Evolutionary conservation across 2,797 vertebrate species (phyloP).

Genomic region (Propithecus deckenii): DNA sequence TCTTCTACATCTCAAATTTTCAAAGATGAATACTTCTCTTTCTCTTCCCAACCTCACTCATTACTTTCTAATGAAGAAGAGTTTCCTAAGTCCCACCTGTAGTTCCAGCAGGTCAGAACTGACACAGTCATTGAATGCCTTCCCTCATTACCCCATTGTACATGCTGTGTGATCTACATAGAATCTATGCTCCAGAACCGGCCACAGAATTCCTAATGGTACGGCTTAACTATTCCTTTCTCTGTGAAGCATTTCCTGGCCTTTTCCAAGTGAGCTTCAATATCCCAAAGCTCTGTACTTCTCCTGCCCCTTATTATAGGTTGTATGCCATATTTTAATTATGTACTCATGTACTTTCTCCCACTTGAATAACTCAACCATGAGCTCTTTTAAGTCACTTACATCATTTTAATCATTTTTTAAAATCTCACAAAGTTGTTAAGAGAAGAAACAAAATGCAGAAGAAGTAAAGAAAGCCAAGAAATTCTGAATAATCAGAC

Average conservation of each 20-base stretch:
- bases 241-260: neutral
- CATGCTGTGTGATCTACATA: neutral
- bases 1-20: neutral
- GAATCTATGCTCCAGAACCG: neutral
- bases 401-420: neutral
- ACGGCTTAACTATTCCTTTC: neutral
- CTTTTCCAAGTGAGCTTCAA: neutral
- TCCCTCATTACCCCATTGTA: fast-evolving
- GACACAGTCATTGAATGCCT: neutral
- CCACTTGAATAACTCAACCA: neutral
- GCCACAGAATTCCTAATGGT: neutral
- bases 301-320: neutral
- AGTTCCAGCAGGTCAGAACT: neutral
- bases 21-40: neutral
- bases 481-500: neutral
- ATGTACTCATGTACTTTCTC: neutral
- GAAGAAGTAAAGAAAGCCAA: neutral
- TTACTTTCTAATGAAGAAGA: neutral
- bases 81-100: neutral
- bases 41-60: neutral
- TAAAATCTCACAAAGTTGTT: neutral
- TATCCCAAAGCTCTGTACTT: neutral
- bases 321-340: neutral
- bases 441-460: neutral
- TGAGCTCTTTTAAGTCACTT: neutral